phyloP scores from a whole-genome alignment of 2,797 vertebrate genomes.

The Fratercula arctica region DNA sequence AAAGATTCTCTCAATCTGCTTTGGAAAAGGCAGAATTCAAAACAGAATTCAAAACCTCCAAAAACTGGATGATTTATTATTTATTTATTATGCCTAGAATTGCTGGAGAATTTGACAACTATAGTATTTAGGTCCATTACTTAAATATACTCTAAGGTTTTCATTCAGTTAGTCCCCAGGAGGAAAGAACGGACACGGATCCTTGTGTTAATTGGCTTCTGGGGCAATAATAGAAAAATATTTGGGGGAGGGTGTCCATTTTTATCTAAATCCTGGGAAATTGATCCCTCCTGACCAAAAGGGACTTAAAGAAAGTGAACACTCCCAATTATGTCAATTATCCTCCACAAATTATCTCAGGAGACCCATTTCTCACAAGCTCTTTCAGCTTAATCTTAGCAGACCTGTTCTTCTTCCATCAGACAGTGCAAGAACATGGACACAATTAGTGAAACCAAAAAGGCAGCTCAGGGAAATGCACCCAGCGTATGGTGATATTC shows the following conservation, averaged over 20 bases:
- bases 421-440: background rate
- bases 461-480: background rate
- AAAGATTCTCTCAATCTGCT: background rate
- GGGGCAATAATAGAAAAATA: conserved; percentile 41
- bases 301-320: conserved; percentile 6
- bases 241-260: conserved; percentile 3
- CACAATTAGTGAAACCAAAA: conserved; percentile 12
- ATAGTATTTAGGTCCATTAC: background rate
- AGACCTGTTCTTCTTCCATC: conserved; percentile 26
- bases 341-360: conserved; percentile 36
- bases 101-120: background rate
- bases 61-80: background rate
- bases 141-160: background rate
- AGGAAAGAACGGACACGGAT: background rate
- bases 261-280: conserved; percentile 45
- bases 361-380: conserved; percentile 48
- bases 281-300: conserved; percentile 40
- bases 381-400: background rate
- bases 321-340: conserved; percentile 56
- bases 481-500: background rate
- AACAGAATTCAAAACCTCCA: background rate
- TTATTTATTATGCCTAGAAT: background rate
- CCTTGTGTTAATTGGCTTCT: conserved; percentile 53
- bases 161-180: background rate
- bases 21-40: conserved; percentile 2